Conservation (phyloP, 2,113 vertebrate genomes). For the Monopterus albus region DNA sequence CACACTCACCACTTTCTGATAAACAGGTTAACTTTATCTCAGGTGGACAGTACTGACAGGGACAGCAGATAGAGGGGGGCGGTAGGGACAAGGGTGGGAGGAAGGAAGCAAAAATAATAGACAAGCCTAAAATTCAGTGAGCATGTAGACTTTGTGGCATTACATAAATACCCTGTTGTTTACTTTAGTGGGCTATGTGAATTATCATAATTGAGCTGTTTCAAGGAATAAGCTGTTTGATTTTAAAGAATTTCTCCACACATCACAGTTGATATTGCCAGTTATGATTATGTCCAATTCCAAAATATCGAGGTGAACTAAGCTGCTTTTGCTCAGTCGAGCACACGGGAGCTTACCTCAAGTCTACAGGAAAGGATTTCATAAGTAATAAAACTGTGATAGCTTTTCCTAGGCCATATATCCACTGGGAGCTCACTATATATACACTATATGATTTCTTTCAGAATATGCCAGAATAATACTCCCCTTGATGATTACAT, state of each 20-base stretch:
- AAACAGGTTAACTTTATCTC: conserved; percentile 66
- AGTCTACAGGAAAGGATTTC: conserved; percentile 39
- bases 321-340: conserved; percentile 28
- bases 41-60: conserved; percentile 58
- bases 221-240: conserved; percentile 27
- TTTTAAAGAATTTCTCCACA: conserved; percentile 12
- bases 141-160: background rate
- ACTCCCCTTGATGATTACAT: conserved; percentile 51
- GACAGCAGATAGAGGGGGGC: conserved; percentile 51
- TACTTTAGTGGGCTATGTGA: conserved; percentile 7
- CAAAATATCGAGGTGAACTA: conserved; percentile 33
- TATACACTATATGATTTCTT: conserved; percentile 66
- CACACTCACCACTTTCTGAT: conserved; percentile 53
- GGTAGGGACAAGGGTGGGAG: conserved; percentile 6
- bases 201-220: conserved; percentile 26
- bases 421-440: conserved; percentile 44
- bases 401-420: conserved; percentile 48
- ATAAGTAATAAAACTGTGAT: conserved; percentile 65
- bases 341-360: conserved; percentile 32
- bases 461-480: conserved; percentile 49
- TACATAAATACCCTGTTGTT: background rate
- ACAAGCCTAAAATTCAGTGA: conserved; percentile 11
- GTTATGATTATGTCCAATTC: conserved; percentile 16
- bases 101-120: conserved; percentile 20
- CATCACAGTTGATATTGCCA: background rate